Percentiles rank a stretch among this genome's conserved stretches.
Evolutionary conservation across 2,113 vertebrate genomes (phyloP).

Genomic region (Rutilus rutilus): DNA sequence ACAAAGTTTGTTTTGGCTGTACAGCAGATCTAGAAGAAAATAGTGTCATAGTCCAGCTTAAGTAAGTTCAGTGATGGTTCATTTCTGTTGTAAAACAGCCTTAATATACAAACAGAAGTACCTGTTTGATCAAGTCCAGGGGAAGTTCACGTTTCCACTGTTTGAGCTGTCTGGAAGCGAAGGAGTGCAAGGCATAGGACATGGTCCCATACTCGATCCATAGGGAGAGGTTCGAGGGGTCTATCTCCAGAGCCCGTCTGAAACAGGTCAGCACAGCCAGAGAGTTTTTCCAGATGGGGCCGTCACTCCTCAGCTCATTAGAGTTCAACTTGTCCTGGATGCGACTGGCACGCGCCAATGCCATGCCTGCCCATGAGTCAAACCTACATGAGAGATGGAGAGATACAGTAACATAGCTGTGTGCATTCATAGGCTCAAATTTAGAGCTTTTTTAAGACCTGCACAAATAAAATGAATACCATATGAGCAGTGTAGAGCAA

Average conservation of each 20-base stretch:
- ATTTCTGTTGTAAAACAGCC: too few relatives aligned
- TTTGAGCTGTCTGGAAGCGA: constrained; percentile 93
- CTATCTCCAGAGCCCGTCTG: constrained; percentile 91
- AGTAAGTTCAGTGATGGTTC: too few relatives aligned
- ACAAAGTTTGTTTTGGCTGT: too few relatives aligned
- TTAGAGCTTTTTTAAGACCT: too few relatives aligned
- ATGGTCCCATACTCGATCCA: constrained; percentile 99
- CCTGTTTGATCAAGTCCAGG: constrained; percentile 88
- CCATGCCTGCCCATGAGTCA: constrained; percentile 99
- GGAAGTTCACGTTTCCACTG: constrained; percentile 89
- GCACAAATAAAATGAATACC: too few relatives aligned
- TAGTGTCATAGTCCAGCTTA: too few relatives aligned
- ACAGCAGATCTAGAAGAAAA: too few relatives aligned
- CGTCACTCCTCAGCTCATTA: constrained; percentile 95
- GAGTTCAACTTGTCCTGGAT: constrained; percentile 98
- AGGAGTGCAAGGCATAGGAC: constrained; percentile 88
- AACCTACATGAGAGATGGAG: constrained; percentile 76
- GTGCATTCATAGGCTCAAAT: too few relatives aligned
- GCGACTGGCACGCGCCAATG: constrained; percentile 92
- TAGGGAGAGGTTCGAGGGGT: constrained; percentile 90
- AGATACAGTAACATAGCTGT: background rate
- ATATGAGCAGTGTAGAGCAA: too few relatives aligned
- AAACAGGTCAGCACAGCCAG: constrained; percentile 92
- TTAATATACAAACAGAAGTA: background rate
- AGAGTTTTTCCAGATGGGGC: constrained; percentile 94